Evolutionary conservation across 2,797 vertebrate species (phyloP), one percentile per base, ranked within the genome.

Genomic region (Otolemur crassicaudatus): DNA sequence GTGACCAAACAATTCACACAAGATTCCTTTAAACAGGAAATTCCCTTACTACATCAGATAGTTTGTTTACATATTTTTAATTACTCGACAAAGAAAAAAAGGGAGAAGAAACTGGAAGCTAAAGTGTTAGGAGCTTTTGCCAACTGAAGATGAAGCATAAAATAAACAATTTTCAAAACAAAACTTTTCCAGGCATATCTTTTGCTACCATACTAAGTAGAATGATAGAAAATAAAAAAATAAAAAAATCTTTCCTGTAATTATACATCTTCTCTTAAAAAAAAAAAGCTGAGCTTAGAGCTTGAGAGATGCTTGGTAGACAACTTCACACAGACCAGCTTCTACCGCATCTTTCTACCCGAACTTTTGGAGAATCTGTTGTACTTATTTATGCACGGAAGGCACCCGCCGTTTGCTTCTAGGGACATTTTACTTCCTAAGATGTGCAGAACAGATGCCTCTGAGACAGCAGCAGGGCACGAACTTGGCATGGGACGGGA

Each of bases 201-300:
- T 90, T 37, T 94, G 95, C 76, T 76, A 91, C 86, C 73, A 95
- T 72, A 87, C 85, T 90, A 94, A 58, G 77, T 29, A 96, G 75
- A 79, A 93, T 79, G 75, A 94, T 34, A 96, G 84, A 97, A 96
- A 95, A 95, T 65, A 95, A 91, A 96, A 96, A 94, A 96, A 85
- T 77, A 90, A 94, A 96, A 90, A 60, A 83, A 93, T 58, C 49
- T 97, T 84, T 90, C 87, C 69, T 94, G 87, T 95, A 97, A 96
- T 94, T 96, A 95, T 90, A 90, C 77, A 94, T 87, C 81, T 94
- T 76, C 58, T 96, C 46, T 87, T 87, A 16, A 67, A 90, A 53
- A n/a, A 61, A 83, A 60, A 91, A 94, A 86, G 34, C 67, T 85
- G 84, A 96, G 89, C 95, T 96, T 90, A 95, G 86, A 94, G 76